phyloP scores from a whole-genome alignment of 1,140 invertebrate genomes.

The Colletes latitarsis region DNA sequence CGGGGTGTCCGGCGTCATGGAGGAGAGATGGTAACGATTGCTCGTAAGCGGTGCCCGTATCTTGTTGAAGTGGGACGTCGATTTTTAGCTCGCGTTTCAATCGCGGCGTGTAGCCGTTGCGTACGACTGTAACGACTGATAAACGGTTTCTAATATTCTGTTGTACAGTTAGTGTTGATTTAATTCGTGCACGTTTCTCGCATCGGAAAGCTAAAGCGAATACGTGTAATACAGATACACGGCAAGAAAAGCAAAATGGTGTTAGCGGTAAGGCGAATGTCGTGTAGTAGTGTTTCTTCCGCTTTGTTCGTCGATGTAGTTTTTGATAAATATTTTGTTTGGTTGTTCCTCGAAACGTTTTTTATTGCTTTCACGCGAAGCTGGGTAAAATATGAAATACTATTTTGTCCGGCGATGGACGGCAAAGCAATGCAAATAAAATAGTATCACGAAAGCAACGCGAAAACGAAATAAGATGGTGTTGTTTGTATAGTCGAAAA shows the following conservation, averaged over 20 bases:
- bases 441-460: neutral
- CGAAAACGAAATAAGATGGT: neutral
- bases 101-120: slow-evolving; percentile 5
- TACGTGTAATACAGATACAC: slow-evolving; percentile 62
- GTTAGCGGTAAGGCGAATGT: slow-evolving; percentile 68
- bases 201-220: slow-evolving; percentile 42
- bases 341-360: neutral
- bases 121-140: neutral
- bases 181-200: slow-evolving; percentile 25
- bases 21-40: slow-evolving; percentile 65
- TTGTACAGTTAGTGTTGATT: slow-evolving; percentile 39
- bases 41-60: slow-evolving; percentile 24
- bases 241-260: slow-evolving; percentile 66
- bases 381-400: too few relatives aligned
- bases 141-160: slow-evolving; percentile 21
- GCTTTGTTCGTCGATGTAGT: slow-evolving; percentile 18
- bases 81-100: slow-evolving; percentile 9
- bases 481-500: neutral
- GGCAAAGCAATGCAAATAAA: neutral
- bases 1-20: slow-evolving; percentile 65
- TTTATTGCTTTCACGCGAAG: neutral
- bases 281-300: slow-evolving; percentile 47
- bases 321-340: neutral
- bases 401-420: too few relatives aligned
- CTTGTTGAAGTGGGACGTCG: neutral